Conservation (phyloP, 2,888 invertebrate species). For the Bhutanitis thaidina region DNA sequence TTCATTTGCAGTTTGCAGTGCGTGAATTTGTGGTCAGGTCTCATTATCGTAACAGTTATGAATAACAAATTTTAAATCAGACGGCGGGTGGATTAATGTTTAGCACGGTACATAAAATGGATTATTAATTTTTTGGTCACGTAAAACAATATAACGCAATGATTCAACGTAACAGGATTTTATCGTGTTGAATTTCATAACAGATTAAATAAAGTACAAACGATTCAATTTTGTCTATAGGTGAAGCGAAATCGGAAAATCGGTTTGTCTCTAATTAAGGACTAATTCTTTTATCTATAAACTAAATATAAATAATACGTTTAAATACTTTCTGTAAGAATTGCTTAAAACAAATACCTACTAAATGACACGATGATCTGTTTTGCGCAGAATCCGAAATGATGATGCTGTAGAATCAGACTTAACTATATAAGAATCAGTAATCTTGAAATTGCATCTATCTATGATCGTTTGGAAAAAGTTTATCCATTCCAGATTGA, state of each 20-base stretch:
- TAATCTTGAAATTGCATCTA: no score
- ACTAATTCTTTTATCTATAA: no score
- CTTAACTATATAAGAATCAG: no score
- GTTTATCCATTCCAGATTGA: no score
- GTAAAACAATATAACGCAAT: conserved; percentile 18
- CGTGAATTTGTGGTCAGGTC: conserved; percentile 61
- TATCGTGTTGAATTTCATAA: conserved; percentile 3
- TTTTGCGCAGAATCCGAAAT: no score
- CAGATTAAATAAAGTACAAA: conserved; percentile 1
- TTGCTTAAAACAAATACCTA: no score
- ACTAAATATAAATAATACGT: no score
- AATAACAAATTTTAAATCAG: conserved; percentile 51
- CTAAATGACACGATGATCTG: no score
- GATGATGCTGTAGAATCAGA: no score
- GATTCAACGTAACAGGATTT: conserved; percentile 7
- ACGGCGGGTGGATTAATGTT: conserved; percentile 42
- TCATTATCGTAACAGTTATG: conserved; percentile 55
- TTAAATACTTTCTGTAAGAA: no score
- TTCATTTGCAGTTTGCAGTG: conserved; percentile 69
- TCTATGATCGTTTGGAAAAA: background rate
- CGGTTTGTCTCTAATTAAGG: no score
- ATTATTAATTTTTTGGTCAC: conserved; percentile 20
- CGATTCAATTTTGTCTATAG: background rate
- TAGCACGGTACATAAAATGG: conserved; percentile 27
- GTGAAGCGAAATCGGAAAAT: no score